phyloP scores from a whole-genome alignment of 2,113 vertebrate genomes.

The Panurus biarmicus region DNA sequence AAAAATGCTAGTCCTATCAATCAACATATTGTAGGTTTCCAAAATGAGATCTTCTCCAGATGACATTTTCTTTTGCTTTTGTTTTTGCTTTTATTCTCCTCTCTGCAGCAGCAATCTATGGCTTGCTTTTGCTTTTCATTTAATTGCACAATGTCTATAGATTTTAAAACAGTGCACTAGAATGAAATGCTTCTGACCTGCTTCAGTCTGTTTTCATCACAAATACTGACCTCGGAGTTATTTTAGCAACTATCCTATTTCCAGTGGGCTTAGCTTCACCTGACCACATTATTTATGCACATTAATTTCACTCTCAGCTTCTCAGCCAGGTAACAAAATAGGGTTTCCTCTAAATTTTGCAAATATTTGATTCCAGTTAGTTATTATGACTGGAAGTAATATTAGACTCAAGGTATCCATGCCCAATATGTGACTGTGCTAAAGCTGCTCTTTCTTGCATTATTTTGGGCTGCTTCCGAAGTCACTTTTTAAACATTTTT shows the following conservation, averaged over 20 bases:
- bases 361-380: background rate
- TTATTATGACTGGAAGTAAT: background rate
- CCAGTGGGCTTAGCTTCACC: background rate
- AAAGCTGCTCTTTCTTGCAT: background rate
- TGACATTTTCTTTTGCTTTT: constrained; percentile 19
- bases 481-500: background rate
- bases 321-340: background rate
- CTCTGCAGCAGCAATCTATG: constrained; percentile 1
- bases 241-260: background rate
- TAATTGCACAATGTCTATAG: constrained; percentile 10
- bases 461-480: background rate
- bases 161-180: background rate
- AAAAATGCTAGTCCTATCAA: constrained; percentile 65
- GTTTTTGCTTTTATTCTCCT: constrained; percentile 32
- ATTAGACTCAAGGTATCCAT: background rate
- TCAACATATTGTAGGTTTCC: constrained; percentile 50
- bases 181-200: background rate
- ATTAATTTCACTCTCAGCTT: background rate
- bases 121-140: constrained; percentile 31
- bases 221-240: constrained; percentile 15
- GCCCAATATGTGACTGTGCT: background rate
- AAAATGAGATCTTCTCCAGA: constrained; percentile 41
- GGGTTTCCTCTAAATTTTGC: background rate
- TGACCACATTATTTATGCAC: background rate
- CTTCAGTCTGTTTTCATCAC: constrained; percentile 23